These are phyloP conservation scores for Amphipoea lucens DNA, from an alignment of 2,888 invertebrate species.

Conservation along the genomic window DNA sequence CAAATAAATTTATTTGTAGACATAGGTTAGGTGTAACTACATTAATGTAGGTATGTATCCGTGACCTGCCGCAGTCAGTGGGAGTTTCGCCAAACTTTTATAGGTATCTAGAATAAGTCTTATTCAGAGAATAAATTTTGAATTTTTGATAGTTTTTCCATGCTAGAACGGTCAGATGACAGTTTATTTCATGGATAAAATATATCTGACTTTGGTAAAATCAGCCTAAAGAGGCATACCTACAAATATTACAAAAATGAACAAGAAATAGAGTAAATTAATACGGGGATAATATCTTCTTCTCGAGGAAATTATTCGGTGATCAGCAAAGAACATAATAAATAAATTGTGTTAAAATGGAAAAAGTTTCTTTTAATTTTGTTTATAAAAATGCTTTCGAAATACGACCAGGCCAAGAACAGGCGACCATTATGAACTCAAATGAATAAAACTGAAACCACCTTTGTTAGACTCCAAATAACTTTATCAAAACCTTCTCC, in stretches of 20 bases:
- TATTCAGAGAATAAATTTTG: too few relatives aligned
- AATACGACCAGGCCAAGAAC: background rate
- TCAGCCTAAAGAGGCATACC: background rate
- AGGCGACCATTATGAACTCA: slow-evolving; percentile 11
- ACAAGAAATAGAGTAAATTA: background rate
- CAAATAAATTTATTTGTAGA: background rate
- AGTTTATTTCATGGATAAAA: too few relatives aligned
- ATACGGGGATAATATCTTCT: background rate
- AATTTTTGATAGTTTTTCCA: too few relatives aligned
- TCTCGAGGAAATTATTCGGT: background rate
- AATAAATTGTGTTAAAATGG: background rate
- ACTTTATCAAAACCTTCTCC: slow-evolving; percentile 32
- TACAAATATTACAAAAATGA: too few relatives aligned
- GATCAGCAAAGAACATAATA: background rate
- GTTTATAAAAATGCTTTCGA: background rate
- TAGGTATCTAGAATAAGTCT: too few relatives aligned
- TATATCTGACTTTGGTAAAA: too few relatives aligned
- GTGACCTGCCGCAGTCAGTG: too few relatives aligned
- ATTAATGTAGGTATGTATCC: too few relatives aligned
- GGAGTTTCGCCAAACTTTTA: too few relatives aligned
- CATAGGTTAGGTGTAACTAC: background rate
- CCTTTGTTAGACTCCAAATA: slow-evolving; percentile 9
- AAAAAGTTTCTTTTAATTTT: background rate
- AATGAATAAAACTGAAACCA: slow-evolving; percentile 11
- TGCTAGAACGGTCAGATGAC: too few relatives aligned